Base-by-base conservation (phyloP, 2,113 vertebrate genomes). In the Phrynosoma platyrhinos region DNA sequence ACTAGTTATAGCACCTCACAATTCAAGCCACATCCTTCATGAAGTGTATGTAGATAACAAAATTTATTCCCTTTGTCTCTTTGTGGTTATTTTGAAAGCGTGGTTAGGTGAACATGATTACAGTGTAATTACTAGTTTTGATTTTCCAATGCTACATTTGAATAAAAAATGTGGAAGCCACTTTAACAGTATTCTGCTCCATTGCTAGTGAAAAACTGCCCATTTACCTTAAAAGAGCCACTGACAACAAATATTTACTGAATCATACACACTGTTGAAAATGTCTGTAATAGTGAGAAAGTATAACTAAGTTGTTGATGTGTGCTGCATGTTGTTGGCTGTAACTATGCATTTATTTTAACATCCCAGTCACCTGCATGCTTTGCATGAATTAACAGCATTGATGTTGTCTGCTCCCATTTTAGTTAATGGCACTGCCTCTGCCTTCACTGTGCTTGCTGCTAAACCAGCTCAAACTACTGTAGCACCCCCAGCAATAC, bases 361-460 rank as follows among this genome's bases (percentile, higher is more conserved):
- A 92, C 91, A 79, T 40, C 88, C 89, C 40, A 87, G 83, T 94
- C 92, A 58, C 1, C n/a, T 93, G 91, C 95, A 94, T 92, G 94
- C 92, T 91, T 90, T 93, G 97, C 96, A 97, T 97, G 96, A 94
- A 96, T 97, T 96, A 96, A 98, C 95, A 90, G 83, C 95, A 85
- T 91, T 94, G 90, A 95, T 97, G 95, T 98, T 96, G 96, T 97
- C 94, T 97, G 97, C 97, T 97, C 96, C 96, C 96, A 94, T 97
- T 98, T 95, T 98, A 99, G 99, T 98, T 96, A 99, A 98, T 95
- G 98, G 98, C 95, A 97, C 98, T 94, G 95, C 96, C 93, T 96
- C 98, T 94, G 96, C 96, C 97, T 98, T 98, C 97, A 96, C 95
- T 95, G 96, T 97, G 93, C 97, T 98, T 96, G 94, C 97, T 95